Conservation (phyloP, 2,113 vertebrate genomes). For the Phodopus roborovskii region DNA sequence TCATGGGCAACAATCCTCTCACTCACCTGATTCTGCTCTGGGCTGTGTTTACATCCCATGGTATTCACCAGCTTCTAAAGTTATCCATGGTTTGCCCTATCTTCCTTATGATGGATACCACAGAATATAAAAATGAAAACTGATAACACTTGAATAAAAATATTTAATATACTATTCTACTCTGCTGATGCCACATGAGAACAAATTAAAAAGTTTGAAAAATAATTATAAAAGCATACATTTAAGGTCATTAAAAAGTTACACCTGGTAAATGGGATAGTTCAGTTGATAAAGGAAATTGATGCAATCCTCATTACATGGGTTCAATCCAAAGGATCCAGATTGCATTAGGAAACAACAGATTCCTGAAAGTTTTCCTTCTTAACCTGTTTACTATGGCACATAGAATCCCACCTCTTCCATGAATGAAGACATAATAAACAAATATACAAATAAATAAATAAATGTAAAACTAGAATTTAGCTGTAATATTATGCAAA, state of each 20-base stretch:
- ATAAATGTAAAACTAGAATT: neutral
- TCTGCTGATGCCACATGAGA: neutral
- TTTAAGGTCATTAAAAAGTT: neutral
- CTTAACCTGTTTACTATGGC: neutral
- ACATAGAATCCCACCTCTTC: neutral
- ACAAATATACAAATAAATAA: neutral
- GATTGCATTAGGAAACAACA: neutral
- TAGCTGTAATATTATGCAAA: neutral
- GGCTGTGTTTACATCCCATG: neutral
- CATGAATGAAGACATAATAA: neutral
- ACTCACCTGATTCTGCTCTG: neutral
- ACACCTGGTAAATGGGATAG: too few species aligned
- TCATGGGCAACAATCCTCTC: neutral
- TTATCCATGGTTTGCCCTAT: neutral
- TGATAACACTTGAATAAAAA: neutral
- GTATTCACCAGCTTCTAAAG: neutral
- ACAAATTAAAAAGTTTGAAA: neutral
- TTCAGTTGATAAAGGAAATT: neutral
- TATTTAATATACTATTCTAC: neutral
- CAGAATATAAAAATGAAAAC: conserved; percentile 14
- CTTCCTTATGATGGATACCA: neutral
- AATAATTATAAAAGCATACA: neutral
- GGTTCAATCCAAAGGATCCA: neutral
- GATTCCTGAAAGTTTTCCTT: neutral
- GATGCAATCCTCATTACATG: too few species aligned